Evolutionary conservation across 2,797 vertebrate genomes (phyloP).

Genomic region (Neolamprologus multifasciatus): DNA sequence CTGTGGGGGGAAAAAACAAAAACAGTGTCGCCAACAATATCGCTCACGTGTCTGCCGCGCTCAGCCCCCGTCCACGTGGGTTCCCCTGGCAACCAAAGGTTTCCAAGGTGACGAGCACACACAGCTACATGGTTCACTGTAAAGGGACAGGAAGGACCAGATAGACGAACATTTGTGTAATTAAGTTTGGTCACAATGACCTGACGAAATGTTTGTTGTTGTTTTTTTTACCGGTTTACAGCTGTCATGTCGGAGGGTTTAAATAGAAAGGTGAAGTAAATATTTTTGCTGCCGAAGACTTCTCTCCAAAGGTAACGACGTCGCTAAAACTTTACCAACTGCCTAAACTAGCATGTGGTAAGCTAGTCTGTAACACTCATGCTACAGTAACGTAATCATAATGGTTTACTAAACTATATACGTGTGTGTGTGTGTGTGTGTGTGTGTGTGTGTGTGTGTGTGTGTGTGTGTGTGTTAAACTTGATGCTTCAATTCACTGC

Average conservation of each 20-base stretch:
- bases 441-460: neutral
- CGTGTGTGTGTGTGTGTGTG: neutral
- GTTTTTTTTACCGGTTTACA: accelerated
- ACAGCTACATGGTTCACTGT: neutral
- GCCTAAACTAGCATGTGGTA: neutral
- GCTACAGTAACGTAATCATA: neutral
- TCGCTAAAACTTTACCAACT: neutral
- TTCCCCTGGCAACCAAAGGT: slow-evolving; percentile 22
- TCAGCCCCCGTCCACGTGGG: neutral
- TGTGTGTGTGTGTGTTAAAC: neutral
- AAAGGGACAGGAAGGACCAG: neutral
- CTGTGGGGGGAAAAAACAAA: neutral
- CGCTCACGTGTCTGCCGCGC: neutral
- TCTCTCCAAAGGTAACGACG: neutral
- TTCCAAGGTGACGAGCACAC: slow-evolving; percentile 24
- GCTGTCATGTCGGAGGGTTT: neutral
- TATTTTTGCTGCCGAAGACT: neutral
- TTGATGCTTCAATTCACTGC: neutral
- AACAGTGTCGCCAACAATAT: neutral
- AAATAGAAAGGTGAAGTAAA: neutral
- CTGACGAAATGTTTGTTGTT: accelerated
- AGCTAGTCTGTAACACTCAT: neutral
- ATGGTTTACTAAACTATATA: neutral
- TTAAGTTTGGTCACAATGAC: neutral
- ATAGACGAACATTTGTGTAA: neutral